phyloP scores from a whole-genome alignment of 2,113 vertebrate species.

The Scophthalmus maximus region DNA sequence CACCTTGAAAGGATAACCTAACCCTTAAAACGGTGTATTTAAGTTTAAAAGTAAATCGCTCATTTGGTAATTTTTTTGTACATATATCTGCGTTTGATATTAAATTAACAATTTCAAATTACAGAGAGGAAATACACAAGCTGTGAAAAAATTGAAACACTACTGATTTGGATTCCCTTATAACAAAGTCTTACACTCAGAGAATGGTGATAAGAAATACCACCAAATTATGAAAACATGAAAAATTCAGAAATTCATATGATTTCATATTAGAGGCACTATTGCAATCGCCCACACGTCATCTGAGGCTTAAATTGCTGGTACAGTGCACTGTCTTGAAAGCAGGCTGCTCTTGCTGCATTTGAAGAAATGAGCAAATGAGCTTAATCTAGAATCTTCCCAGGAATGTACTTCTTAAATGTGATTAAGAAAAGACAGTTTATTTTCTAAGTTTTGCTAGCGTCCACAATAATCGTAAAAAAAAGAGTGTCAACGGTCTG shows the following conservation, averaged over 20 bases:
- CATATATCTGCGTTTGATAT: not conserved
- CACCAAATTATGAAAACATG: not conserved
- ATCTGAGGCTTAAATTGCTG: not conserved
- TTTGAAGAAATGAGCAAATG: not conserved
- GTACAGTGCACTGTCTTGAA: not conserved
- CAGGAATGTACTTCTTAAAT: not conserved
- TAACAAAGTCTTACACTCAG: not conserved
- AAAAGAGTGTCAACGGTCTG: not conserved
- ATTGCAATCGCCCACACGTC: conserved; percentile 1
- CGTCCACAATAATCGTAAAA: too few relatives aligned
- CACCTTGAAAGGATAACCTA: too few relatives aligned
- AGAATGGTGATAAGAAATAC: not conserved
- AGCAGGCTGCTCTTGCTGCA: not conserved
- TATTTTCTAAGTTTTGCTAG: not conserved
- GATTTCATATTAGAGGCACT: not conserved
- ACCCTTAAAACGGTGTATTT: too few relatives aligned
- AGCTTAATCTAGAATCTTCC: too few relatives aligned
- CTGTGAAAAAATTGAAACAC: not conserved
- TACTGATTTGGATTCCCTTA: not conserved
- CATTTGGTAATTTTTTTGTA: not conserved
- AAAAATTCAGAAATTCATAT: not conserved
- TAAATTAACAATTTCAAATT: not conserved
- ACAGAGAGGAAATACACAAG: not conserved
- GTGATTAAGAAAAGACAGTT: not conserved
- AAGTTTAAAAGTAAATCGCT: not conserved